Evolutionary conservation across 2,113 vertebrate species (phyloP).

Genomic region (Geococcyx californianus): DNA sequence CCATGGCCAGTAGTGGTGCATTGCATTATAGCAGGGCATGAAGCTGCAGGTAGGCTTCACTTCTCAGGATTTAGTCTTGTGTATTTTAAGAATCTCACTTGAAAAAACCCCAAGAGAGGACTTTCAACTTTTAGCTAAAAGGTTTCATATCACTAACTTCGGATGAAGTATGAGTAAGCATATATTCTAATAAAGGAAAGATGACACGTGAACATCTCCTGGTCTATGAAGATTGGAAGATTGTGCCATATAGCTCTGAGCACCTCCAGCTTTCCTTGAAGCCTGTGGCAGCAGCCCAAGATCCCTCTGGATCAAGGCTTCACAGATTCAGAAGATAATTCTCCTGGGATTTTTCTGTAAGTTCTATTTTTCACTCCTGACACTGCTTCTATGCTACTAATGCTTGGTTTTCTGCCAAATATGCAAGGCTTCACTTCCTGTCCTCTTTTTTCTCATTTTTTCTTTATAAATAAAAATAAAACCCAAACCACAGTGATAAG

Average conservation of each 20-base stretch:
- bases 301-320: neutral
- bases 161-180: slow-evolving; percentile 15
- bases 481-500: neutral
- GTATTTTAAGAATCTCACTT: neutral
- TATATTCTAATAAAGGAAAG: neutral
- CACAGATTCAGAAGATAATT: neutral
- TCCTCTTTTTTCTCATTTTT: neutral
- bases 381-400: neutral
- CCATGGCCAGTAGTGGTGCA: neutral
- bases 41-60: neutral
- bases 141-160: neutral
- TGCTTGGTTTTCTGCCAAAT: neutral
- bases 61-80: neutral
- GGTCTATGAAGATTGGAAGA: neutral
- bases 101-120: neutral
- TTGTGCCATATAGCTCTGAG: neutral
- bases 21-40: neutral
- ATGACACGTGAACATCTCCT: neutral
- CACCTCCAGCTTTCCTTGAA: slow-evolving; percentile 8
- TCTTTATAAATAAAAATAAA: neutral
- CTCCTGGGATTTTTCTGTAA: neutral
- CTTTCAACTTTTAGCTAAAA: neutral
- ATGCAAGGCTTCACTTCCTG: neutral
- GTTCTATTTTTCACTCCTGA: slow-evolving; percentile 1
- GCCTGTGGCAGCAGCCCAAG: neutral